These are phyloP conservation scores for Carpatolechia fugitivella DNA, from an alignment of 2,888 invertebrate genomes.

Conservation along the genomic window DNA sequence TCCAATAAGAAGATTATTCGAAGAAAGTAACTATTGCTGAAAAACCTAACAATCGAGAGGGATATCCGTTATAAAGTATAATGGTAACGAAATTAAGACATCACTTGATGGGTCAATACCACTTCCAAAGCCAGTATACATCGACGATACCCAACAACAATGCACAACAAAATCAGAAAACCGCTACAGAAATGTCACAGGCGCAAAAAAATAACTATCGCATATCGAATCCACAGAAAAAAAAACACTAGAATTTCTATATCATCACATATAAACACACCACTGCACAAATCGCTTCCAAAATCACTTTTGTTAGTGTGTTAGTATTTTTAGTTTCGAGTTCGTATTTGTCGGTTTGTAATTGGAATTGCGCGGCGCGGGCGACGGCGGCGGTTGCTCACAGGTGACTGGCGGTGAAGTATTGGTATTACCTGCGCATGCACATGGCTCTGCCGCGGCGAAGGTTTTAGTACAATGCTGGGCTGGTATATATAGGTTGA, in stretches of 20 bases:
- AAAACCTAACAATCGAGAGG: background rate
- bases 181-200: slow-evolving; percentile 55
- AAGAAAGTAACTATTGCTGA: too few species aligned
- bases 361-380: slow-evolving; percentile 47
- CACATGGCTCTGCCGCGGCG: slow-evolving; percentile 24
- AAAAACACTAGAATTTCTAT: slow-evolving; percentile 29
- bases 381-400: slow-evolving; percentile 59
- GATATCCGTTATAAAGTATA: too few species aligned
- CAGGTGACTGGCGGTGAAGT: slow-evolving; percentile 65
- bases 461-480: background rate
- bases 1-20: too few species aligned
- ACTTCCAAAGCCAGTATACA: background rate
- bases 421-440: slow-evolving; percentile 28
- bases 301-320: slow-evolving; percentile 32
- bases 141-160: slow-evolving; percentile 9
- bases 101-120: background rate
- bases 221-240: slow-evolving; percentile 56
- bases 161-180: slow-evolving; percentile 25
- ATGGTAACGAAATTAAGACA: too few species aligned
- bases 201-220: slow-evolving; percentile 39
- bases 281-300: slow-evolving; percentile 40
- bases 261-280: slow-evolving; percentile 37
- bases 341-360: slow-evolving; percentile 5
- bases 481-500: background rate
- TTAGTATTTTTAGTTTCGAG: slow-evolving; percentile 48